Evolutionary conservation across 2,113 vertebrate genomes (phyloP).

Genomic region (Channa argus): DNA sequence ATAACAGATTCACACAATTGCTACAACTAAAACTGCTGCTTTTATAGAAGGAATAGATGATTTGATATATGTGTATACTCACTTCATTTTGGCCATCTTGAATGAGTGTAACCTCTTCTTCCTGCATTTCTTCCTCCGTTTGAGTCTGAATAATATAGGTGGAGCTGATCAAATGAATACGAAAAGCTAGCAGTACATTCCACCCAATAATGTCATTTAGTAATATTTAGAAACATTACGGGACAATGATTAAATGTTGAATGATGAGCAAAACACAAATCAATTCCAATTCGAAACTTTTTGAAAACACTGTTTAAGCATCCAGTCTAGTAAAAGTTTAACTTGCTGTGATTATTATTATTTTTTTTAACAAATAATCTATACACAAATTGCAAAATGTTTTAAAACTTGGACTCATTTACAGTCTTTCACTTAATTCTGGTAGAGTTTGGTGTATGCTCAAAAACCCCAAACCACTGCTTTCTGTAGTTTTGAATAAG

Average conservation of each 20-base stretch:
- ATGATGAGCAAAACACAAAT: background rate
- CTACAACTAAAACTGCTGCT: background rate
- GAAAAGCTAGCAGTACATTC: background rate
- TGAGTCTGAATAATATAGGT: conserved; percentile 65
- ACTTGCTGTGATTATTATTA: too few species aligned
- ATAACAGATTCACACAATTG: background rate
- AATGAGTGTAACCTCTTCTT: conserved; percentile 76
- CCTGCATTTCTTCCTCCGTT: conserved; percentile 66
- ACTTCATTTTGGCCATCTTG: conserved; percentile 80
- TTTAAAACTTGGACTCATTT: too few species aligned
- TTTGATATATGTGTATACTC: conserved; percentile 17
- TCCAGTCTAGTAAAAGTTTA: too few species aligned
- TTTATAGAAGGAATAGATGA: background rate
- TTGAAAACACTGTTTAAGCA: background rate
- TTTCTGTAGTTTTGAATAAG: too few species aligned
- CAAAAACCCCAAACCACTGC: too few species aligned
- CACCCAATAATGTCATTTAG: background rate
- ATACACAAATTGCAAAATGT: too few species aligned
- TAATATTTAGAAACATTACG: too few species aligned
- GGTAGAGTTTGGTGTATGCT: too few species aligned
- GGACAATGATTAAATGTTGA: too few species aligned
- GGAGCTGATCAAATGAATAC: background rate
- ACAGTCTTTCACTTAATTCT: too few species aligned
- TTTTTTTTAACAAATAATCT: too few species aligned
- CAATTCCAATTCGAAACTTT: background rate